phyloP scores from a whole-genome alignment of 2,113 vertebrate species.

The Rhinogobius similis region DNA sequence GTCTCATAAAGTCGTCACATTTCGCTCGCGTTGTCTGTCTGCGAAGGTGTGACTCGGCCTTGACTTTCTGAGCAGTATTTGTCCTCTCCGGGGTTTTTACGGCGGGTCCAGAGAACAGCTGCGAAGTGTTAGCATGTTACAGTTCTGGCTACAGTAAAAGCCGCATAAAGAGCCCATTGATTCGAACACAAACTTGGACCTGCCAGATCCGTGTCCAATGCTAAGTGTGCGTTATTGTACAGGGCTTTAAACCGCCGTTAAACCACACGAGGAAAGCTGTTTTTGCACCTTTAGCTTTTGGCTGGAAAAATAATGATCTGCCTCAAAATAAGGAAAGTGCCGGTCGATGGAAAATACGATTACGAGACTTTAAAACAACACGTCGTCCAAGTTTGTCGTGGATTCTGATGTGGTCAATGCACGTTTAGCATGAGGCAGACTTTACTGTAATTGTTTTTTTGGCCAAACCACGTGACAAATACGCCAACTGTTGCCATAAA shows the following conservation, averaged over 20 bases:
- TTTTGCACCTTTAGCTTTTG: conserved; percentile 47
- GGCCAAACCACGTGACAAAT: too few relatives aligned
- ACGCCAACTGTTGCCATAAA: too few relatives aligned
- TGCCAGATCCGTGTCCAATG: conserved; percentile 24
- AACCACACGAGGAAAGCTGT: conserved; percentile 52
- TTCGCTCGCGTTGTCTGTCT: not conserved
- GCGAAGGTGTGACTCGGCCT: not conserved
- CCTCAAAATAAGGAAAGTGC: not conserved
- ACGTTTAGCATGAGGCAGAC: too few relatives aligned
- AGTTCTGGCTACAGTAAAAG: conserved; percentile 48
- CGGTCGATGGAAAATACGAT: not conserved
- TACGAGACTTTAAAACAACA: not conserved
- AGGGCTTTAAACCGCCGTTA: conserved; percentile 64
- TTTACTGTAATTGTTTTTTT: too few relatives aligned
- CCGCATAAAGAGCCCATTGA: conserved; percentile 69
- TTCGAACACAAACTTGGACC: conserved; percentile 53
- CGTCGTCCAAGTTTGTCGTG: not conserved
- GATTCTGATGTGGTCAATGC: not conserved
- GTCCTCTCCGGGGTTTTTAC: conserved; percentile 15
- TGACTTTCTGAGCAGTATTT: not conserved
- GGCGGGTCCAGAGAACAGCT: conserved; percentile 3
- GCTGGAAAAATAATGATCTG: not conserved
- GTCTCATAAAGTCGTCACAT: not conserved
- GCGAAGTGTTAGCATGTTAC: conserved; percentile 58
- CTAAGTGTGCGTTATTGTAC: conserved; percentile 66